Evolutionary conservation across 2,888 invertebrate species (phyloP).

Genomic region (Caenorhabditis sp.): DNA sequence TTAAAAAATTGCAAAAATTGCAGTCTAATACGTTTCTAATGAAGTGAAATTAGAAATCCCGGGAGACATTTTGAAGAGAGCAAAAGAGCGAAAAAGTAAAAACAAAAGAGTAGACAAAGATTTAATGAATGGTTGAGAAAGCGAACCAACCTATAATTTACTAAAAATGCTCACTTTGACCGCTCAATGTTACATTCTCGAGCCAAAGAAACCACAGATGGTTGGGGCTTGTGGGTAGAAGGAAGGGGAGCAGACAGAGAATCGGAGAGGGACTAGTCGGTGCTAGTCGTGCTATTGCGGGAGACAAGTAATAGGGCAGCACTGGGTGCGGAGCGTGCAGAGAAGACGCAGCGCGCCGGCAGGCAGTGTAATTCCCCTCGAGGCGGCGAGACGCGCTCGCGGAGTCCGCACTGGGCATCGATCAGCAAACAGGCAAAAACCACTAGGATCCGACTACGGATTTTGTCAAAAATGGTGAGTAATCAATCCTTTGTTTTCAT

Average conservation of each 20-base stretch:
- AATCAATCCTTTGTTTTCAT: not conserved
- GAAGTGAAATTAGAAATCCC: no score
- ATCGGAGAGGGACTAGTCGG: constrained; percentile 59
- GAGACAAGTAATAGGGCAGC: constrained; percentile 25
- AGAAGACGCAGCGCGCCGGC: constrained; percentile 7
- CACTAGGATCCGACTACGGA: constrained; percentile 2
- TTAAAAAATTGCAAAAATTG: no score
- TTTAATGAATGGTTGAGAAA: not conserved
- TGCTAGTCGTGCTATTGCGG: constrained; percentile 58
- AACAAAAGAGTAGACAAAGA: not conserved
- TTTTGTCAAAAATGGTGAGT: not conserved
- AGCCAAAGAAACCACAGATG: constrained; percentile 51
- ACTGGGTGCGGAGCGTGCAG: constrained; percentile 19
- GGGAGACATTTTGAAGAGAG: no score
- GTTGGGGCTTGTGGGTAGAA: constrained; percentile 53
- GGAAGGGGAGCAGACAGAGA: constrained; percentile 28
- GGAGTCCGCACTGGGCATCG: constrained; percentile 40
- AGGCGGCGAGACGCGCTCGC: constrained; percentile 28
- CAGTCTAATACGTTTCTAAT: no score
- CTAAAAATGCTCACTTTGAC: constrained; percentile 25
- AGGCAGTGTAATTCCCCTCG: constrained; percentile 59
- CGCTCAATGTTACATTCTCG: constrained; percentile 39
- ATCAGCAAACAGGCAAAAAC: constrained; percentile 46
- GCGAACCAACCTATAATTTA: not conserved
- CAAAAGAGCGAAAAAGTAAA: no score